Percentiles rank a stretch among this genome's conserved stretches.
Conservation (phyloP, 2,888 invertebrate species). For the Nycteola revayana region DNA sequence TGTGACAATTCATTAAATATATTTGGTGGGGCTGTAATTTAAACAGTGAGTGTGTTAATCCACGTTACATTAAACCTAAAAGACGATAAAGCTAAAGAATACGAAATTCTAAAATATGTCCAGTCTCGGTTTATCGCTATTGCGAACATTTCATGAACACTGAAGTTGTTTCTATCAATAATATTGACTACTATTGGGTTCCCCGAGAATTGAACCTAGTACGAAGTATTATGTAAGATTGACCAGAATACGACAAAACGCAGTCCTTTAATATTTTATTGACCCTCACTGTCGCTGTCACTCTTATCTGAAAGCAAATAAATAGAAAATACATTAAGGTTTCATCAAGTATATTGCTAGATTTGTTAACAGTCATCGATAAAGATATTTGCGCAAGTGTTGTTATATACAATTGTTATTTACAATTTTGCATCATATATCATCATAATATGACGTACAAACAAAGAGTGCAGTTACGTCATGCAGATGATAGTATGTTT, state of each 20-base stretch:
- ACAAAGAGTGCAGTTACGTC: not conserved
- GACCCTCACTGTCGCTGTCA: conserved; percentile 97
- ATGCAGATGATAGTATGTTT: not conserved
- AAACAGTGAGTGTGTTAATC: conserved; percentile 82
- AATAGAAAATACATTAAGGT: conserved; percentile 19
- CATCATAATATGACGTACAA: not conserved
- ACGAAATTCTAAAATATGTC: conserved; percentile 52
- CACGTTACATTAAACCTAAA: conserved; percentile 51
- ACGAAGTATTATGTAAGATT: conserved; percentile 75
- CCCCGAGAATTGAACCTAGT: conserved; percentile 68
- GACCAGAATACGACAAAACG: conserved; percentile 79
- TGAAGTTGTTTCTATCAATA: too few species aligned
- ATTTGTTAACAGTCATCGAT: conserved; percentile 14
- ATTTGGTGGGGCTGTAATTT: conserved; percentile 70
- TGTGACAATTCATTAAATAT: conserved; percentile 46
- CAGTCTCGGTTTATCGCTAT: conserved; percentile 26
- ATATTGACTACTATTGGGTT: conserved; percentile 23
- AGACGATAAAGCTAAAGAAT: conserved; percentile 73
- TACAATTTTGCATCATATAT: conserved; percentile 12
- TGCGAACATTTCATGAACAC: not conserved
- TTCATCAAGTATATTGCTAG: conserved; percentile 22
- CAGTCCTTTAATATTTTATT: conserved; percentile 81
- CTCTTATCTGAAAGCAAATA: conserved; percentile 89
- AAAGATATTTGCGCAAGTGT: conserved; percentile 24
- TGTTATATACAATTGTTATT: conserved; percentile 1